Conservation (phyloP, 2,888 invertebrate genomes). For the Lasioglossum vierecki region DNA sequence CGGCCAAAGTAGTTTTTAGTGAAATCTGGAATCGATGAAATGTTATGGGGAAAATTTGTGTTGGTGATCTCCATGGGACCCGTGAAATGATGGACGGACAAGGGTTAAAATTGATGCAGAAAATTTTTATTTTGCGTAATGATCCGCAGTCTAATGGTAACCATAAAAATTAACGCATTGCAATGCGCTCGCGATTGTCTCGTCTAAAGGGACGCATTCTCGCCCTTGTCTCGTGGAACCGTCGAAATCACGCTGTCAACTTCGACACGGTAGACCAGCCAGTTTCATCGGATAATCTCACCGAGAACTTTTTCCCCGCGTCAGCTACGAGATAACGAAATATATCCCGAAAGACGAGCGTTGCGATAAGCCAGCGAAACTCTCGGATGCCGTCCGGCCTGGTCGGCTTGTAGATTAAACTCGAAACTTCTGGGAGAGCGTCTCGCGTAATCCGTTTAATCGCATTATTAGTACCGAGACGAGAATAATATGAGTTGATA, state of each 20-base stretch:
- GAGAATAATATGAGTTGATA: slow-evolving; percentile 19
- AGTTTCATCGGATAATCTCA: slow-evolving; percentile 40
- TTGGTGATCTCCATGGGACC: no score
- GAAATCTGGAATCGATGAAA: no score
- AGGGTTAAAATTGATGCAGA: no score
- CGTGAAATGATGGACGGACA: no score
- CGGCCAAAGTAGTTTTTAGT: no score
- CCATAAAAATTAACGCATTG: not conserved
- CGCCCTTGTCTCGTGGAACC: not conserved
- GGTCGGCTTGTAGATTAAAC: slow-evolving; percentile 16
- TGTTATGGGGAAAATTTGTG: no score
- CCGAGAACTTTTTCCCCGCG: slow-evolving; percentile 25
- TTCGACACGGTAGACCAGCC: not conserved
- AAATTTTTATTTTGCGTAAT: no score
- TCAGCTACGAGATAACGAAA: slow-evolving; percentile 31
- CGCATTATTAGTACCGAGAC: slow-evolving; percentile 34
- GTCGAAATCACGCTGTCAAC: not conserved
- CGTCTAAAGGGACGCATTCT: slow-evolving; percentile 1
- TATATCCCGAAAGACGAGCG: slow-evolving; percentile 13
- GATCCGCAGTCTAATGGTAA: no score
- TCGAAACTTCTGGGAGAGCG: slow-evolving; percentile 17
- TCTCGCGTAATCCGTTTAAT: slow-evolving; percentile 21
- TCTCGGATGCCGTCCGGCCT: not conserved
- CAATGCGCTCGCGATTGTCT: slow-evolving; percentile 6
- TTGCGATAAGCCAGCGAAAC: slow-evolving; percentile 26